Percentiles rank a stretch among this genome's conserved stretches.
phyloP scores from a whole-genome alignment of 1,140 invertebrate genomes.

The Drosophila persimilis region DNA sequence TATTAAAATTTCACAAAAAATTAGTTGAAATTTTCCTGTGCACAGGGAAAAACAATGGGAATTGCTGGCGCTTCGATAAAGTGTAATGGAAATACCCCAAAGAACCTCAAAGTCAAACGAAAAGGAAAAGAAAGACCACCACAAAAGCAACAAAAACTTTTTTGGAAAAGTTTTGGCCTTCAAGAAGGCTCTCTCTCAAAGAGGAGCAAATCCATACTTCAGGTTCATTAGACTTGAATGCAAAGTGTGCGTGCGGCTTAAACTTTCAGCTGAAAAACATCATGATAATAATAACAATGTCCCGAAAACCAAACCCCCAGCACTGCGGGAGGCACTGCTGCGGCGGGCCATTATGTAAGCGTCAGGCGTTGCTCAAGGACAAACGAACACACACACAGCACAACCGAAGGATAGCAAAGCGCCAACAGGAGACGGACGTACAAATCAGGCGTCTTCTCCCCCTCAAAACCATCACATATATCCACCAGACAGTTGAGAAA shows the following conservation, averaged over 20 bases:
- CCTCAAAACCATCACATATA: slow-evolving; percentile 2
- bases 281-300: slow-evolving; percentile 44
- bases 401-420: slow-evolving; percentile 43
- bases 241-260: slow-evolving; percentile 39
- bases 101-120: slow-evolving; percentile 13
- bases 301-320: slow-evolving; percentile 4
- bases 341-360: slow-evolving; percentile 62
- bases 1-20: slow-evolving; percentile 3
- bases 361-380: slow-evolving; percentile 56
- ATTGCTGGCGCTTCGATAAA: slow-evolving; percentile 24
- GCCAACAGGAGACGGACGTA: slow-evolving; percentile 12
- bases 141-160: slow-evolving; percentile 24
- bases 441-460: slow-evolving; percentile 47
- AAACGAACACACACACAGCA: slow-evolving; percentile 28
- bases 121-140: slow-evolving; percentile 24
- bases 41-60: slow-evolving; percentile 6
- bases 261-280: slow-evolving; percentile 56
- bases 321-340: slow-evolving; percentile 3
- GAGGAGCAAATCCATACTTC: slow-evolving; percentile 20
- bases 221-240: slow-evolving; percentile 54
- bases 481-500: slow-evolving; percentile 19
- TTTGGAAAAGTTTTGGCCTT: slow-evolving; percentile 6
- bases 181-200: neutral
- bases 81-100: slow-evolving; percentile 25
- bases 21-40: neutral